Base-by-base conservation (phyloP, 2,113 vertebrate species). In the Phycodurus eques region DNA sequence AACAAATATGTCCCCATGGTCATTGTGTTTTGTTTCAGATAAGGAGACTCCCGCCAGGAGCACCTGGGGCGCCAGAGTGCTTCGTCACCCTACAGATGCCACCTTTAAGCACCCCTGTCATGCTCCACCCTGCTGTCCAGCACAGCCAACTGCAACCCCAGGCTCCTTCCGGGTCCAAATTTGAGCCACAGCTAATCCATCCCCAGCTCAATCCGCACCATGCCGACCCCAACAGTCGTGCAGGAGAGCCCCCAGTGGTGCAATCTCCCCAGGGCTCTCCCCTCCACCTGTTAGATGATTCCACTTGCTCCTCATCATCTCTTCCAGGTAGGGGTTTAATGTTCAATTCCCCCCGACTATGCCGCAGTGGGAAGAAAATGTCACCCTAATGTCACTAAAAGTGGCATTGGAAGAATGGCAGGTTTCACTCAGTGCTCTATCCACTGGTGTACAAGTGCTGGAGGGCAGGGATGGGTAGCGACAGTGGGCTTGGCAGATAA, bases 21-120 rank as follows among this genome's bases (percentile, higher is more conserved):
- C 62, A 42, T 72, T 69, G 20, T 79, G 49, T 79, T 76, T 79
- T 79, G 49, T 79, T 76, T 79, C 74, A 99, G 96, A 85, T 98
- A 61, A 92, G 90, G 84, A 94, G 91, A 84, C 88, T 94, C 67
- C 92, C 94, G 6, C 84, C 78, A 8, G 84, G 73, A 73, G 79
- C 73, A 73, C 80, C 89, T 66, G 72, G 84, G 67, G 76, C 71
- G 67, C 82, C 80, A 2, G 77, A 78, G 11, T 12, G 17, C 62
- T 85, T 77, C 64, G 77, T 27, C n/a, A 67, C 66, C 62, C 79
- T 85, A 72, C 83, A 64, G 0, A 61, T 90, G 22, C 75, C 86
- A 39, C 68, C 85, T 0, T 78, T 75, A 0, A 63, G 75, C 51
- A 49, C 71, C 15, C 3, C 67, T 1, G 61, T 51, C 2, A 20